These are phyloP conservation scores for Nyctalus aviator DNA, from an alignment of 2,797 vertebrate species.

Conservation along the genomic window DNA sequence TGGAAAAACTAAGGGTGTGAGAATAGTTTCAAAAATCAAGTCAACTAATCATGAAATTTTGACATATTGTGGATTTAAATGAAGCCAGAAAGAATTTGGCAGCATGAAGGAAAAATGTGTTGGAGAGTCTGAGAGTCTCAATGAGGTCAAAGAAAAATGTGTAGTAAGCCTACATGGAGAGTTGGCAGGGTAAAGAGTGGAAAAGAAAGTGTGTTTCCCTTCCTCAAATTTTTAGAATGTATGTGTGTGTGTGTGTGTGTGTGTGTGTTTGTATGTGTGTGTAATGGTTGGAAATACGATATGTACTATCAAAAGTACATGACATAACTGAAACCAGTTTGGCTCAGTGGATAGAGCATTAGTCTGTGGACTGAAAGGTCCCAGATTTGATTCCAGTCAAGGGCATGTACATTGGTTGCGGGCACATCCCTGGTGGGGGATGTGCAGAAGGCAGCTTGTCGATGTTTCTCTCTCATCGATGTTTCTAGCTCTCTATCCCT, in stretches of 20 bases:
- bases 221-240: neutral
- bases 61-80: neutral
- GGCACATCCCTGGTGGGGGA: too few species aligned
- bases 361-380: too few species aligned
- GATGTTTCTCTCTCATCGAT: too few species aligned
- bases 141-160: conserved; percentile 5
- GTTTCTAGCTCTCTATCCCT: too few species aligned
- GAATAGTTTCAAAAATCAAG: conserved; percentile 38
- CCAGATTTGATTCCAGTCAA: too few species aligned
- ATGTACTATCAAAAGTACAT: neutral
- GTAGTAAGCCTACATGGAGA: neutral
- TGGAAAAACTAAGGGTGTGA: conserved; percentile 8
- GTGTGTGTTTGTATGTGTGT: neutral
- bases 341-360: too few species aligned
- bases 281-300: neutral
- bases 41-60: conserved; percentile 42
- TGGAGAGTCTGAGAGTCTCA: neutral
- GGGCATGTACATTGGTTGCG: too few species aligned
- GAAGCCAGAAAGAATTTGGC: conserved; percentile 31
- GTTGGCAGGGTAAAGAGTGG: neutral
- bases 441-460: too few species aligned
- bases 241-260: neutral
- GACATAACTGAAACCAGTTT: neutral
- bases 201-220: neutral
- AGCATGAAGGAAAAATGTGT: conserved; percentile 44